A percentile compares a stretch with the other conserved stretches of the same genome.
Conservation (phyloP, 2,797 vertebrate species). For the Carcharodon carcharias region DNA sequence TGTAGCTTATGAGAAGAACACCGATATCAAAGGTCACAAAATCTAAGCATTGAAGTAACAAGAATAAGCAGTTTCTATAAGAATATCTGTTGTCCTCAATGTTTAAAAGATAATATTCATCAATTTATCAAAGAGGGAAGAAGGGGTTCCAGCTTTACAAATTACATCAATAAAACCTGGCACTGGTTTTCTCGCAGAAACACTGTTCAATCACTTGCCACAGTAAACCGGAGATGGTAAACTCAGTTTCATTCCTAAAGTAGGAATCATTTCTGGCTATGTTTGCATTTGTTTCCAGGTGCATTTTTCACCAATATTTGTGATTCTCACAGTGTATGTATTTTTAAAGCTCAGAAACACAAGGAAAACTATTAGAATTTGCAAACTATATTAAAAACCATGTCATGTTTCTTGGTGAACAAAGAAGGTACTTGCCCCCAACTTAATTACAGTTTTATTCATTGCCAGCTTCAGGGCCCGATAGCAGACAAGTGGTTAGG, state of each 20-base stretch:
- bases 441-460: neutral
- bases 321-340: neutral
- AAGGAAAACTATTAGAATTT: neutral
- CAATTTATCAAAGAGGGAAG: neutral
- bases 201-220: neutral
- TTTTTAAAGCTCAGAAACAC: neutral
- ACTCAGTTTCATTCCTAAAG: neutral
- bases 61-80: neutral
- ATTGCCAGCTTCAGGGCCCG: neutral
- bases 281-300: neutral
- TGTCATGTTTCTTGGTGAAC: neutral
- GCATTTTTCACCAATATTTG: neutral
- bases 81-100: neutral
- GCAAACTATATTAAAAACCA: neutral
- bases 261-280: neutral
- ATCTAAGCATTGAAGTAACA: slow-evolving; percentile 12
- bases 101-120: neutral
- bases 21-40: neutral
- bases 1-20: slow-evolving; percentile 19
- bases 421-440: neutral
- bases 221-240: neutral
- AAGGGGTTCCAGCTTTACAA: neutral
- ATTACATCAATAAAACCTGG: neutral
- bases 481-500: neutral
- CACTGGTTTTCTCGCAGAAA: neutral